phyloP scores from a whole-genome alignment of 2,797 vertebrate species.

The Pelochelys cantorii region DNA sequence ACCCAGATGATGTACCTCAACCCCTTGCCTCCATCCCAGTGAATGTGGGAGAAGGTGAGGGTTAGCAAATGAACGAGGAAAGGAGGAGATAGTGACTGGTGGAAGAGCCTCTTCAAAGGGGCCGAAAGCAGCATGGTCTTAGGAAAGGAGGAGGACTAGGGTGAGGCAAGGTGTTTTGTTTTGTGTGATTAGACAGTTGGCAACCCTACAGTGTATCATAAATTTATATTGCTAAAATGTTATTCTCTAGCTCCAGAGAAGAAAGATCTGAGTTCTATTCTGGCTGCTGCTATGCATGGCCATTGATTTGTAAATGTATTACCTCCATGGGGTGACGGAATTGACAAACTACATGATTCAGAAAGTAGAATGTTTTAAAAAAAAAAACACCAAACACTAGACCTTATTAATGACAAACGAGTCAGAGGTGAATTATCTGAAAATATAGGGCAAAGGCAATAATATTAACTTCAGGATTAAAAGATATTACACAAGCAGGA shows the following conservation, averaged over 20 bases:
- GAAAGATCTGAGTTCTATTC: not conserved
- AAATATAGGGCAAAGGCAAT: constrained; percentile 44
- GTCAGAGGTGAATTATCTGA: constrained; percentile 68
- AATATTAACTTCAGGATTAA: constrained; percentile 76
- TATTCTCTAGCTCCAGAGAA: not conserved
- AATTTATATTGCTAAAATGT: constrained; percentile 17
- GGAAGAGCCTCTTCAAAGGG: too few species aligned
- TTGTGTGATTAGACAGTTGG: too few species aligned
- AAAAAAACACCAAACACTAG: not conserved
- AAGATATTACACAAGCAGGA: constrained; percentile 54
- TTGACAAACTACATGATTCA: constrained; percentile 46
- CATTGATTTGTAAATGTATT: not conserved
- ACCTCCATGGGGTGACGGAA: not conserved
- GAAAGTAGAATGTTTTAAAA: constrained; percentile 44
- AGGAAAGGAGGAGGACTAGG: too few species aligned
- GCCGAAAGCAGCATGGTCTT: too few species aligned
- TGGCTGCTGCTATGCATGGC: not conserved
- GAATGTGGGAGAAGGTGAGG: too few species aligned
- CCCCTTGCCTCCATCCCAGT: too few species aligned
- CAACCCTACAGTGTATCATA: not conserved
- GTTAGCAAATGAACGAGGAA: too few species aligned
- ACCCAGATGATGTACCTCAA: too few species aligned
- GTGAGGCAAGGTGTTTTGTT: too few species aligned
- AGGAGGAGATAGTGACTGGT: too few species aligned
- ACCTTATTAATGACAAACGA: constrained; percentile 24